Percentiles rank a stretch among this genome's conserved stretches.
phyloP scores from a whole-genome alignment of 64 coral and sea anemone genomes.

The Montipora capricornis region DNA sequence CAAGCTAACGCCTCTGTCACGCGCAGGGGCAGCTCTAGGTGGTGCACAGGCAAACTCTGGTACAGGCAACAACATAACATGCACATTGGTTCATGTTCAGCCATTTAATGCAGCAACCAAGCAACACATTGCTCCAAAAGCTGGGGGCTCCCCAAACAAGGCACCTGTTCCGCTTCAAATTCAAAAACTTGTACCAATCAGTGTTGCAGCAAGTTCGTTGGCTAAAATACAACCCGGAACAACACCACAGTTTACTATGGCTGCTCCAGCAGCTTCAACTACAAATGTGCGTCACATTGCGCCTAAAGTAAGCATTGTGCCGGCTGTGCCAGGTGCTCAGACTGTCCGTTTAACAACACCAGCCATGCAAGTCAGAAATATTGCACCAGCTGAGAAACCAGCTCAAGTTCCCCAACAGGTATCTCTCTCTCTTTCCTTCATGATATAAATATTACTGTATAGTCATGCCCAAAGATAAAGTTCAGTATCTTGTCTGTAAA shows the following conservation, averaged over 20 bases:
- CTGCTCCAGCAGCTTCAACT: constrained; percentile 20
- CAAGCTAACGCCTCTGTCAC: constrained; percentile 83
- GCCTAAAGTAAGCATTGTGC: constrained; percentile 85
- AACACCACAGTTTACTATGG: constrained; percentile 68
- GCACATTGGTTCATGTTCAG: constrained; percentile 92
- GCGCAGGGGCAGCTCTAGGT: constrained; percentile 33
- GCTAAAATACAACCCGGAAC: constrained; percentile 63
- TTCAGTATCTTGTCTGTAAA: too few relatives aligned
- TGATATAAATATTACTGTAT: too few relatives aligned
- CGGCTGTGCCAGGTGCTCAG: constrained; percentile 64
- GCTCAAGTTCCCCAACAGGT: constrained; percentile 41
- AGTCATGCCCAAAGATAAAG: too few relatives aligned
- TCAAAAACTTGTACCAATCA: constrained; percentile 87
- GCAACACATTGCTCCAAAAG: constrained; percentile 65
- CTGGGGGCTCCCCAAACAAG: constrained; percentile 80
- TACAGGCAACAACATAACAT: constrained; percentile 55
- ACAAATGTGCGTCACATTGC: constrained; percentile 81
- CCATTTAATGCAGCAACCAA: constrained; percentile 74
- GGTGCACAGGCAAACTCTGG: constrained; percentile 33
- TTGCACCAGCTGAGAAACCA: constrained; percentile 43
- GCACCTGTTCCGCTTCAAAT: constrained; percentile 68
- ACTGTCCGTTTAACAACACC: constrained; percentile 65
- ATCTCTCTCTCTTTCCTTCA: background rate
- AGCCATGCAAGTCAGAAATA: constrained; percentile 46
- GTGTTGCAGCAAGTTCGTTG: constrained; percentile 63